A percentile compares a stretch with the other conserved stretches of the same genome.
These are phyloP conservation scores for Distichodus sexfasciatus DNA, from an alignment of 2,797 vertebrate genomes.

Conservation along the genomic window DNA sequence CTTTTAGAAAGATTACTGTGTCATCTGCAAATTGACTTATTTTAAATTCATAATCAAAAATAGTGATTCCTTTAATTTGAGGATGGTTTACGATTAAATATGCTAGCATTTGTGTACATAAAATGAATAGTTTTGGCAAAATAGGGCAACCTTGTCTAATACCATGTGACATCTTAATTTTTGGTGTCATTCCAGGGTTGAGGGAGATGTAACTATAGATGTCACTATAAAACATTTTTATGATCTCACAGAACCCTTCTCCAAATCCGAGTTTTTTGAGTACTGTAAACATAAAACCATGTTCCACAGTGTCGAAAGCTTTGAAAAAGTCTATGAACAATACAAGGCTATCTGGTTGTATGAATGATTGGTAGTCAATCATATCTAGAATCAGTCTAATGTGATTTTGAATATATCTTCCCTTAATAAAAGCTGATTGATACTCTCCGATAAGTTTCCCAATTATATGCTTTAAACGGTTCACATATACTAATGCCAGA, in stretches of 20 bases:
- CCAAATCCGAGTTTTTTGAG: conserved; percentile 8
- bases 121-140: conserved; percentile 9
- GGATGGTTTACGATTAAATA: not conserved
- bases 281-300: not conserved
- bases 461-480: not conserved
- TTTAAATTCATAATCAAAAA: not conserved
- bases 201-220: conserved; percentile 1
- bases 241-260: not conserved
- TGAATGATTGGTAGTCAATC: not conserved
- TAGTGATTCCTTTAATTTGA: not conserved
- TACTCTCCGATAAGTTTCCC: not conserved
- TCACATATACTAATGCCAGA: conserved; percentile 11
- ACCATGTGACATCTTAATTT: not conserved
- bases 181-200: not conserved
- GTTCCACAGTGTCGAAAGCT: not conserved
- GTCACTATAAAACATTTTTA: not conserved
- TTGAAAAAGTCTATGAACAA: conserved; percentile 15
- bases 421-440: conserved; percentile 22
- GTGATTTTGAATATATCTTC: conserved; percentile 18
- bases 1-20: not conserved
- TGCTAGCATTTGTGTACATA: not conserved
- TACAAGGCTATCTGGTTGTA: not conserved
- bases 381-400: conserved; percentile 5
- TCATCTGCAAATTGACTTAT: conserved; percentile 25
- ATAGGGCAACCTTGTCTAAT: conserved; percentile 12